Percentiles rank a stretch among this genome's conserved stretches.
Evolutionary conservation across 2,888 invertebrate species (phyloP).

Genomic region (Chrysolina haemoptera): DNA sequence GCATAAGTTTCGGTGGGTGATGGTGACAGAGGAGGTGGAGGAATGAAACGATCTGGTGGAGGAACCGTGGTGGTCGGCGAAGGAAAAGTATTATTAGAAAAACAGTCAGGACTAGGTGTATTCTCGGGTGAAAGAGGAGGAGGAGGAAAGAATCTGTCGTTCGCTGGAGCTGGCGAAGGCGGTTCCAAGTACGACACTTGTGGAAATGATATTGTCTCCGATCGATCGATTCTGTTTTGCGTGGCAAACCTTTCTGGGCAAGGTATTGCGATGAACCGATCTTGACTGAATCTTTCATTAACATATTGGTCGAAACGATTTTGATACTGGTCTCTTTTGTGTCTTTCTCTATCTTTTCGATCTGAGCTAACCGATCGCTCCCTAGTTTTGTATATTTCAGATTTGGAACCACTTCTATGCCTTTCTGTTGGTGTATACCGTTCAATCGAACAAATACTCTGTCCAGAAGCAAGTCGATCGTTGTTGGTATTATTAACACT

Average conservation of each 20-base stretch:
- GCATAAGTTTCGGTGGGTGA: slow-evolving; percentile 63
- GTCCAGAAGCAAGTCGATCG: slow-evolving; percentile 54
- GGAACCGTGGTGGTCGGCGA: slow-evolving; percentile 71
- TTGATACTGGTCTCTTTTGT: slow-evolving; percentile 49
- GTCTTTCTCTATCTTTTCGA: slow-evolving; percentile 55
- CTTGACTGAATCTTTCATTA: slow-evolving; percentile 50
- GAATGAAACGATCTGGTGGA: slow-evolving; percentile 73
- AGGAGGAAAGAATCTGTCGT: slow-evolving; percentile 71
- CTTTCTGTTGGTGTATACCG: slow-evolving; percentile 64
- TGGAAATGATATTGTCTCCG: slow-evolving; percentile 58
- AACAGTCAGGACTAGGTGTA: slow-evolving; percentile 74
- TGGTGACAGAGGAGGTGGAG: slow-evolving; percentile 68
- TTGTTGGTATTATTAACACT: slow-evolving; percentile 40
- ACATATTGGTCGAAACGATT: slow-evolving; percentile 54
- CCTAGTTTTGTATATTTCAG: slow-evolving; percentile 53
- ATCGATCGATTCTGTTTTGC: slow-evolving; percentile 58
- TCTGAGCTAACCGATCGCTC: slow-evolving; percentile 59
- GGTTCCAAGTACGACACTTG: slow-evolving; percentile 72
- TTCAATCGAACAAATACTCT: slow-evolving; percentile 60
- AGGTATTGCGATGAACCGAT: slow-evolving; percentile 64
- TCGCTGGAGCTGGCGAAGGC: slow-evolving; percentile 74
- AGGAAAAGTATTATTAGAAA: slow-evolving; percentile 71
- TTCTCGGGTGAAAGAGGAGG: slow-evolving; percentile 73
- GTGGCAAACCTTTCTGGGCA: slow-evolving; percentile 67
- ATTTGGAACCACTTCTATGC: slow-evolving; percentile 58